A percentile compares a stretch with the other conserved stretches of the same genome.
These are phyloP conservation scores for Drosophila mojavensis DNA, from an alignment of 1,140 invertebrate genomes.

Conservation along the genomic window DNA sequence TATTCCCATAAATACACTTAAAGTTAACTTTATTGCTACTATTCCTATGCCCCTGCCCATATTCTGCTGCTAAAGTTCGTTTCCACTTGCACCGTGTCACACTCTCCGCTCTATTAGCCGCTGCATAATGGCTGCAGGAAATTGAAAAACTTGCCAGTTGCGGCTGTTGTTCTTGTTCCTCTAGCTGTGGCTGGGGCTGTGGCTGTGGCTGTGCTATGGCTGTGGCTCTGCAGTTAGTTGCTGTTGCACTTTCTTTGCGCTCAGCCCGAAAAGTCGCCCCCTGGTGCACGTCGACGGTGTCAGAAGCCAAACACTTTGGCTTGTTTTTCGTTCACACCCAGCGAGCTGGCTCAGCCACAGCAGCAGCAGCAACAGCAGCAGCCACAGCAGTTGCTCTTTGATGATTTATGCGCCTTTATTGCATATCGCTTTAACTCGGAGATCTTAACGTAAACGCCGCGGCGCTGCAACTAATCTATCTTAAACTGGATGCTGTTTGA, in stretches of 20 bases:
- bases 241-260: neutral
- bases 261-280: conserved; percentile 7
- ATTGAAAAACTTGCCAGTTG: conserved; percentile 67
- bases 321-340: conserved; percentile 34
- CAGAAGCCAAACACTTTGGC: conserved; percentile 63
- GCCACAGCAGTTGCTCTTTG: conserved; percentile 8
- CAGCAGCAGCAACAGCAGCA: neutral
- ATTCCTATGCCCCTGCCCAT: no score
- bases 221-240: conserved; percentile 9
- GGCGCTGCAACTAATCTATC: conserved; percentile 11
- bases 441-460: conserved; percentile 5
- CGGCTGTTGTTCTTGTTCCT: conserved; percentile 44
- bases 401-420: conserved; percentile 54
- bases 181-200: conserved; percentile 10
- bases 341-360: neutral
- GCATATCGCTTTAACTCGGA: conserved; percentile 18
- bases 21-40: no score
- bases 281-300: conserved; percentile 36
- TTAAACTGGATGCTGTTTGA: neutral
- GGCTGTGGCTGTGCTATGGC: conserved; percentile 1
- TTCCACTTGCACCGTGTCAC: neutral
- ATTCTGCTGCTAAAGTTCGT: neutral
- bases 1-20: no score
- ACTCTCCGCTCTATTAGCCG: neutral
- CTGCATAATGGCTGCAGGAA: conserved; percentile 72